Percentiles rank a stretch among this genome's conserved stretches.
Evolutionary conservation across 2,113 vertebrate genomes (phyloP).

Genomic region (Neoarius graeffei): DNA sequence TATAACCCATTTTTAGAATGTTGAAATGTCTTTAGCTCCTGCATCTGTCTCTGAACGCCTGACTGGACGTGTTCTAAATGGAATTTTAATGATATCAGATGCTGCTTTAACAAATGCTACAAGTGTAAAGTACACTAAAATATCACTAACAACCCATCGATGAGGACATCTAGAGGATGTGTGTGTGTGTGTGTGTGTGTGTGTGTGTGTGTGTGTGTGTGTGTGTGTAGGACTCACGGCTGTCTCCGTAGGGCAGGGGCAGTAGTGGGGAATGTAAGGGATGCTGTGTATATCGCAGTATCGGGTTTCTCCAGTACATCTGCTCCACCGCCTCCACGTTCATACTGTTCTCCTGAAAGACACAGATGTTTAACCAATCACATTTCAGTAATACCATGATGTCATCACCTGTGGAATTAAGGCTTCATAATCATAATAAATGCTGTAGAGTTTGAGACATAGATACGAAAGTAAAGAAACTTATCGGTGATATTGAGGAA

Average conservation of each 20-base stretch:
- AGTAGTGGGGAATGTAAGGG: slow-evolving; percentile 87
- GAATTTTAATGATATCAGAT: neutral
- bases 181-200: neutral
- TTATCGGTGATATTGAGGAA: neutral
- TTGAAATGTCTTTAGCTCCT: neutral
- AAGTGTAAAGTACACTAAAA: neutral
- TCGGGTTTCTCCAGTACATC: slow-evolving; percentile 88
- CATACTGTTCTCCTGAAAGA: slow-evolving; percentile 81
- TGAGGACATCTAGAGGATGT: neutral
- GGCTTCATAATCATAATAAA: neutral
- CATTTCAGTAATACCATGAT: neutral
- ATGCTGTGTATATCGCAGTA: slow-evolving; percentile 90
- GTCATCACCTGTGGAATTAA: neutral
- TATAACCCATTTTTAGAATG: neutral
- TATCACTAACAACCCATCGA: neutral
- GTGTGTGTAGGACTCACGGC: slow-evolving; percentile 69
- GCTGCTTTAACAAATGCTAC: neutral
- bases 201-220: neutral
- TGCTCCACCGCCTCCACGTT: slow-evolving; percentile 88
- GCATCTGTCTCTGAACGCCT: neutral
- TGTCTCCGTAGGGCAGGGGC: slow-evolving; percentile 86
- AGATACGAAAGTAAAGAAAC: neutral
- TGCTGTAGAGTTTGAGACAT: neutral
- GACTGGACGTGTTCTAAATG: neutral
- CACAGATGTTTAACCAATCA: neutral